Evolutionary conservation across 2,113 vertebrate genomes (phyloP).

Genomic region (Phylloscopus trochilus): DNA sequence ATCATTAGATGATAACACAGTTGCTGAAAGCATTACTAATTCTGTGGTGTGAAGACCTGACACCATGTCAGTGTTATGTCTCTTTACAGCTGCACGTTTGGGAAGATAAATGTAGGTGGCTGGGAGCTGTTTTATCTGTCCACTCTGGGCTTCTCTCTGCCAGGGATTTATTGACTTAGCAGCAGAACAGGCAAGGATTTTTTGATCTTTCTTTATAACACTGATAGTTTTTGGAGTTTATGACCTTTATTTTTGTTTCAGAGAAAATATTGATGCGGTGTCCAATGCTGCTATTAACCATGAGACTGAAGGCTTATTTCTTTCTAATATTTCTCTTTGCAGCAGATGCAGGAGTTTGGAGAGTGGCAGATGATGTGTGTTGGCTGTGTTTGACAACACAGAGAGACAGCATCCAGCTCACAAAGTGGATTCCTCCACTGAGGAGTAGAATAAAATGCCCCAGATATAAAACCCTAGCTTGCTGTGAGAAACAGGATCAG

Average conservation of each 20-base stretch:
- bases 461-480: neutral
- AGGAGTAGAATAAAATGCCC: neutral
- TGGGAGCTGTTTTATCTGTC: neutral
- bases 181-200: neutral
- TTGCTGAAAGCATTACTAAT: neutral
- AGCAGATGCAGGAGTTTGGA: neutral
- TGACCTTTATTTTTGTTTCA: neutral
- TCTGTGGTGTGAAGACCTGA: neutral
- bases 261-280: neutral
- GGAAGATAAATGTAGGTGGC: neutral
- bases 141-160: neutral
- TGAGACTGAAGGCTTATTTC: neutral
- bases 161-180: neutral
- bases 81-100: neutral
- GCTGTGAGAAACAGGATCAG: neutral
- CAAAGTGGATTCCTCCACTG: neutral
- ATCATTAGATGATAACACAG: neutral
- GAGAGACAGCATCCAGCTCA: neutral
- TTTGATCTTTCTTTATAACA: neutral
- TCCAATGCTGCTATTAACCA: neutral
- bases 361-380: neutral
- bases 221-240: neutral
- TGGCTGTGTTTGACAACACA: neutral
- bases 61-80: neutral
- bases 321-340: neutral